Conservation (phyloP, 2,888 invertebrate genomes). For the Microchrysa polita region DNA sequence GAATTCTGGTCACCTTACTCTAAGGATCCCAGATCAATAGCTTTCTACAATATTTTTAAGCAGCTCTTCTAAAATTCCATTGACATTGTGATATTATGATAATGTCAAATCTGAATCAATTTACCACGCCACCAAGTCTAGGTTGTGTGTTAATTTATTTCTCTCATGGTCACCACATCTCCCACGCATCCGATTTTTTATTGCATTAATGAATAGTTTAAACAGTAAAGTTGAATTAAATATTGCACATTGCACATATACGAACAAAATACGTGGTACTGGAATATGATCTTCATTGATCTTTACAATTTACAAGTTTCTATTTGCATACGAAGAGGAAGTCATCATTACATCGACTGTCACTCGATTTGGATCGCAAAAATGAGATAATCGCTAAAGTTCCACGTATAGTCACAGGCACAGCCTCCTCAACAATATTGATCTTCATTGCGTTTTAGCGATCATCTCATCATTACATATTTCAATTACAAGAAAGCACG, state of each 20-base stretch:
- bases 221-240: background rate
- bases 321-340: slow-evolving; percentile 25
- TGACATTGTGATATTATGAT: no score
- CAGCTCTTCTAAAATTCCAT: no score
- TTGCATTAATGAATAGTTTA: no score
- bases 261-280: no score
- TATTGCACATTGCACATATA: slow-evolving; percentile 29
- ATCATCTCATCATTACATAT: background rate
- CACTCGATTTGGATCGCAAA: slow-evolving; percentile 17
- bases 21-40: no score
- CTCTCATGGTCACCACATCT: no score
- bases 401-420: background rate
- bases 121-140: no score
- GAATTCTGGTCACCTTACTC: no score
- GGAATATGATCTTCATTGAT: slow-evolving; percentile 28
- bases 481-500: background rate
- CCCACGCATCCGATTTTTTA: no score
- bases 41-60: no score
- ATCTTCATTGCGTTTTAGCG: background rate
- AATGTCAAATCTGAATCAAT: no score
- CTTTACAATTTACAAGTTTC: slow-evolving; percentile 17
- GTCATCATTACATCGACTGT: background rate
- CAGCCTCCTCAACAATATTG: background rate
- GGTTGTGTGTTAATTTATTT: no score
- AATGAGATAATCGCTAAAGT: slow-evolving; percentile 14